These are phyloP conservation scores for Synergus itoensis DNA, from an alignment of 2,888 invertebrate genomes.

Conservation along the genomic window DNA sequence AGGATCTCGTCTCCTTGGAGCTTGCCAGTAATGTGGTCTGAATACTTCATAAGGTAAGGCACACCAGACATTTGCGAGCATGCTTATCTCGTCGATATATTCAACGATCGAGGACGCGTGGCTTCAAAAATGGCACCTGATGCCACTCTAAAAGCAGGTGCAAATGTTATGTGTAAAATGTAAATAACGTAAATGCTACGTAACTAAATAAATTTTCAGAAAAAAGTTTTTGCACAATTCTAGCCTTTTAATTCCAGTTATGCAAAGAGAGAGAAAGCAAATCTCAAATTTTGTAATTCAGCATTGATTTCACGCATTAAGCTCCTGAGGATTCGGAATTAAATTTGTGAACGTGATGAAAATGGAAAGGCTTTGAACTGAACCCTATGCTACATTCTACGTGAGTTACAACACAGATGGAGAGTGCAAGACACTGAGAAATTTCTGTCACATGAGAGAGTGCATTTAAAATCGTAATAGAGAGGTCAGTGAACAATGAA, in stretches of 20 bases:
- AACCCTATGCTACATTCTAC: neutral
- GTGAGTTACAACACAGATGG: neutral
- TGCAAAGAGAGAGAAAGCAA: too few relatives aligned
- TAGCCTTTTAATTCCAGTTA: neutral
- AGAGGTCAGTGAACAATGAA: constrained; percentile 25
- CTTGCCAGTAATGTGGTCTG: constrained; percentile 29
- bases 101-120: constrained; percentile 13
- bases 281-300: too few relatives aligned
- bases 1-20: constrained; percentile 24
- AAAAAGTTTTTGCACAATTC: neutral
- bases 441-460: constrained; percentile 28
- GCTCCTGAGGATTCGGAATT: neutral
- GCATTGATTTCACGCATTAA: too few relatives aligned
- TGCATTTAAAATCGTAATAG: constrained; percentile 28
- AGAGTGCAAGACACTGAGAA: constrained; percentile 13
- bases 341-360: neutral
- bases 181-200: neutral
- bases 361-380: neutral
- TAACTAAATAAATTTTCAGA: neutral
- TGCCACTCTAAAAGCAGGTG: constrained; percentile 22
- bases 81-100: constrained; percentile 27
- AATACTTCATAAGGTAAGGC: constrained; percentile 29
- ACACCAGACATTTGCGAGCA: constrained; percentile 14
- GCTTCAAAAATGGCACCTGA: constrained; percentile 22
- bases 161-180: neutral